These are phyloP conservation scores for Mesochorus sp. DNA, from an alignment of 2,888 invertebrate species.

Conservation along the genomic window DNA sequence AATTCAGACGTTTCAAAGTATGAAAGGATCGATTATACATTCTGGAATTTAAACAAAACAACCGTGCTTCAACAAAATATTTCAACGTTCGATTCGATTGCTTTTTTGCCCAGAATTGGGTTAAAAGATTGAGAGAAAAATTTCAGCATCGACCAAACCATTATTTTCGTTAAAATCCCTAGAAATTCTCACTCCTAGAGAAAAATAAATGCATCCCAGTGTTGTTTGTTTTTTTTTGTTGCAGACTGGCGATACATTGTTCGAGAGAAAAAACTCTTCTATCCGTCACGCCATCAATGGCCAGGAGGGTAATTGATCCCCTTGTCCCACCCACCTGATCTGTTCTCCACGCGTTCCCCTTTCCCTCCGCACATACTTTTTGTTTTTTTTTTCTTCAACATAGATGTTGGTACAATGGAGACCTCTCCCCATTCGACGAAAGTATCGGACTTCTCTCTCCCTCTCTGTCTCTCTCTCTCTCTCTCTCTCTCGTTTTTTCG, in stretches of 20 bases:
- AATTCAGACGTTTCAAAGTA: neutral
- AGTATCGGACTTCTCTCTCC: slow-evolving; percentile 35
- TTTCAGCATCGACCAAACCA: too few relatives aligned
- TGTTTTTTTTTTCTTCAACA: slow-evolving; percentile 17
- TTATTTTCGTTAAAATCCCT: too few relatives aligned
- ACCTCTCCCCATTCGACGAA: slow-evolving; percentile 39
- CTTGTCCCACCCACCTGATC: neutral
- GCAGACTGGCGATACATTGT: slow-evolving; percentile 31
- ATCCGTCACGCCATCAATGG: slow-evolving; percentile 43
- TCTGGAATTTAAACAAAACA: too few relatives aligned
- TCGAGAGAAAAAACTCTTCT: slow-evolving; percentile 26
- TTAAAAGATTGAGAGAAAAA: too few relatives aligned
- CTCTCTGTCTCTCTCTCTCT: too few relatives aligned
- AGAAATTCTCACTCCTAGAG: too few relatives aligned
- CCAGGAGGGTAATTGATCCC: slow-evolving; percentile 60
- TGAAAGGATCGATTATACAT: neutral
- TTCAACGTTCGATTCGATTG: too few relatives aligned
- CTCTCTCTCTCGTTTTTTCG: too few relatives aligned
- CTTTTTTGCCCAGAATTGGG: too few relatives aligned
- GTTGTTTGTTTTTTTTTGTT: neutral
- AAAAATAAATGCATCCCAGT: neutral
- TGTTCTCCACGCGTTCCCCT: neutral
- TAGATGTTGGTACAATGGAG: slow-evolving; percentile 48
- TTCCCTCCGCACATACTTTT: neutral
- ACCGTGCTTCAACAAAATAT: too few relatives aligned